phyloP scores from a whole-genome alignment of 2,888 invertebrate species.

The Patella caerulea region DNA sequence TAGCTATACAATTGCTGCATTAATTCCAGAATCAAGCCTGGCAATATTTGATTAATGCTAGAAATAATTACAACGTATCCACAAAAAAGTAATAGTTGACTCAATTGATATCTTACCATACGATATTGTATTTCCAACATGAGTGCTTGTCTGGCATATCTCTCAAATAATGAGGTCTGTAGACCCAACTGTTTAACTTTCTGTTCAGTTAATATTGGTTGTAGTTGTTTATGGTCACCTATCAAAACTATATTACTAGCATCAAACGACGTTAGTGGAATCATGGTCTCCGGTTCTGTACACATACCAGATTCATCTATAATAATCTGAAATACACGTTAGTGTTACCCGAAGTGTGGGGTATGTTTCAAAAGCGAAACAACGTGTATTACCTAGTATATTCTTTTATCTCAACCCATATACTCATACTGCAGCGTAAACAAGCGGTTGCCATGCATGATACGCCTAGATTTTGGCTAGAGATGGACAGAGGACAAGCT shows the following conservation, averaged over 20 bases:
- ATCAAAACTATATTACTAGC: conserved; percentile 52
- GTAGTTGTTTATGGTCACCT: conserved; percentile 60
- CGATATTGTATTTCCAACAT: conserved; percentile 60
- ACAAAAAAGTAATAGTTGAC: not conserved
- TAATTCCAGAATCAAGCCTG: no score
- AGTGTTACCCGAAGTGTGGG: no score
- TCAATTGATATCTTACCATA: conserved; percentile 50
- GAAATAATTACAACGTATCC: not conserved
- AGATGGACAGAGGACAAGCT: no score
- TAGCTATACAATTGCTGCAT: no score
- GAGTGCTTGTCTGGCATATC: conserved; percentile 51
- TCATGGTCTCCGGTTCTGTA: conserved; percentile 61
- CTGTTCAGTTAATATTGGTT: conserved; percentile 45
- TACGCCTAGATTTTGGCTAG: no score
- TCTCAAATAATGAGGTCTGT: conserved; percentile 55
- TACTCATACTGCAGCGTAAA: no score
- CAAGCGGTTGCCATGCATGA: no score
- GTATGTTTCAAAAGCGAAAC: no score
- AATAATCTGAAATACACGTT: conserved; percentile 53
- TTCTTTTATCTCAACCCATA: no score
- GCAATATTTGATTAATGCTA: no score
- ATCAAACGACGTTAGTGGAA: conserved; percentile 61
- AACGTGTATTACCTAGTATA: no score
- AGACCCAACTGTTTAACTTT: conserved; percentile 53
- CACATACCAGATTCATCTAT: conserved; percentile 66